A percentile compares a stretch with the other conserved stretches of the same genome.
phyloP scores from a whole-genome alignment of 2,888 invertebrate species.

The Crioceris asparagi region DNA sequence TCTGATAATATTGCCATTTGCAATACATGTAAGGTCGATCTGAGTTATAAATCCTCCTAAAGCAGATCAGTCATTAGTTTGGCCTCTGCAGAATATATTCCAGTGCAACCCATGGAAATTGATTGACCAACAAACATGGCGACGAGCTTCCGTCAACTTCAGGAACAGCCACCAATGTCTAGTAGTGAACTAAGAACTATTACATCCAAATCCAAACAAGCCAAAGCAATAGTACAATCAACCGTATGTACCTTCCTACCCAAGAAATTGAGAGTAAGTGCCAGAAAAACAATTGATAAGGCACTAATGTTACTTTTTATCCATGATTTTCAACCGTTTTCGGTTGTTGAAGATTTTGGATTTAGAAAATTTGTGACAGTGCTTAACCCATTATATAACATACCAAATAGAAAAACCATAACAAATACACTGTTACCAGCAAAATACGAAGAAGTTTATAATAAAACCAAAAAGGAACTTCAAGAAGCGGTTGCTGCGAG shows the following conservation, averaged over 20 bases:
- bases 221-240: too few species aligned
- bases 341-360: conserved; percentile 16
- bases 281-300: conserved; percentile 10
- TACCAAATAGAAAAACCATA: conserved; percentile 18
- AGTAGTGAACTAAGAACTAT: too few species aligned
- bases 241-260: conserved; percentile 1
- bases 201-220: too few species aligned
- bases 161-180: too few species aligned
- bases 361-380: conserved; percentile 13
- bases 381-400: conserved; percentile 16
- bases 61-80: too few species aligned
- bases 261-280: conserved; percentile 9
- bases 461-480: conserved; percentile 5
- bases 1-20: conserved; percentile 8
- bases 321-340: conserved; percentile 19
- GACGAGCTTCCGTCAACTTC: too few species aligned
- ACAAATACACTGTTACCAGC: conserved; percentile 14
- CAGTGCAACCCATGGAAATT: too few species aligned
- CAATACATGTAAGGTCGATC: conserved; percentile 15
- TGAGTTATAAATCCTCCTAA: conserved; percentile 13
- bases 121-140: too few species aligned
- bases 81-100: too few species aligned
- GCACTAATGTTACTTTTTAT: conserved; percentile 13
- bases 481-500: conserved; percentile 14
- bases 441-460: conserved; percentile 12